Evolutionary conservation across 2,113 vertebrate genomes (phyloP), one percentile per base, ranked within the genome.

Genomic region (Piprites chloris): DNA sequence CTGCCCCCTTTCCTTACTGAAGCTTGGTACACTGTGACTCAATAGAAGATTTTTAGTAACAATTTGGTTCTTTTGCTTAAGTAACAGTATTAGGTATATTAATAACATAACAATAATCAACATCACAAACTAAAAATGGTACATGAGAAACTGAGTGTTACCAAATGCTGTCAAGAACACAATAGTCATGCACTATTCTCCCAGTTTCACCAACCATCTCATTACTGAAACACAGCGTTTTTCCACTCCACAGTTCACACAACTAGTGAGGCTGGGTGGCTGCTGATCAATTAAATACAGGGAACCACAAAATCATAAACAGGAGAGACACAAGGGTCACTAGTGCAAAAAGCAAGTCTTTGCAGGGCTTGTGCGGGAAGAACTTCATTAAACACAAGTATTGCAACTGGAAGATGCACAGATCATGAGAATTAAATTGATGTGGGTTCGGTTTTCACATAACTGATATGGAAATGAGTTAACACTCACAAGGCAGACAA

Each of bases 241-340:
- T 49, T 37, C 33, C 10, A 18, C n/a, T 26, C 49, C 44, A 20
- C 9, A 2, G 46, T 11, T 33, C 56, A 39, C 23, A 72, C 9
- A 39, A 30, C 12, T 26, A 63, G 30, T 0, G 2, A 79, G 28
- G 66, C 52, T 20, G 33, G 11, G 30, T 23, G 26, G 16, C 26
- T 50, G 39, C n/a, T 7, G 2, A 58, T 32, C 55, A 33, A 3
- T 37, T 72, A 86, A 58, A 30, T 50, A 11, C 2, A 6, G 18
- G 23, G 33, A 74, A 50, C 33, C 47, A 65, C 2, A 3, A 1
- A 72, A 14, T 20, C 0, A 0, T 22, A 32, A 55, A 59, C 9
- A 55, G 26, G 35, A 76, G 32, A 67, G 37, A 81, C 44, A n/a
- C 14, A 35, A 7, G 4, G 3, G 28, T 26, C 37, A 61, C 11